Percentiles rank a stretch among this genome's conserved stretches.
phyloP scores from a whole-genome alignment of 2,113 vertebrate species.

The Carollia perspicillata region DNA sequence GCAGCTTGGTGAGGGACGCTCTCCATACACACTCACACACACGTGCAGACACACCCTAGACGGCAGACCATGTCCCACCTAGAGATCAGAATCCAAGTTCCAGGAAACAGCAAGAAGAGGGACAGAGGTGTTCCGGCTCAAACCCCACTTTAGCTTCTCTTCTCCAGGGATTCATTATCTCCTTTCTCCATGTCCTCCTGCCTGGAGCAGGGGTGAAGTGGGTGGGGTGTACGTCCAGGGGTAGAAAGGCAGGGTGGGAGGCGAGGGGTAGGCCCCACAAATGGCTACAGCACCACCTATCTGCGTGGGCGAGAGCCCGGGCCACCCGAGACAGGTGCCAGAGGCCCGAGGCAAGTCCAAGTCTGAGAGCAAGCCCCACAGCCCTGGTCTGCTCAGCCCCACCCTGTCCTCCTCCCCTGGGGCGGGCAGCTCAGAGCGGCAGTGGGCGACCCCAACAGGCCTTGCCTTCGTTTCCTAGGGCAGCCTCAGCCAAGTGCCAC shows the following conservation, averaged over 20 bases:
- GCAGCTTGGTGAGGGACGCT: not conserved
- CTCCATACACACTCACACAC: not conserved
- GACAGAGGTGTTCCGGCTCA: not conserved
- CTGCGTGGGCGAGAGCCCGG: not conserved
- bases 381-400: not conserved
- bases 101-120: not conserved
- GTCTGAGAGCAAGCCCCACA: not conserved
- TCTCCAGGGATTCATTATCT: not conserved
- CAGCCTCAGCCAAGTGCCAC: not conserved
- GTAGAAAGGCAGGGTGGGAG: not conserved
- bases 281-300: not conserved
- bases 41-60: not conserved
- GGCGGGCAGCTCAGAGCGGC: not conserved
- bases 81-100: not conserved
- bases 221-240: not conserved
- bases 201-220: not conserved
- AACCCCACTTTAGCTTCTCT: not conserved
- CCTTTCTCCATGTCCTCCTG: not conserved
- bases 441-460: accelerated
- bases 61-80: not conserved
- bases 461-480: not conserved
- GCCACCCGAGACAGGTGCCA: not conserved
- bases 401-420: not conserved
- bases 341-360: not conserved
- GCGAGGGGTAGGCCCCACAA: too few relatives aligned